Base-by-base conservation (phyloP, 2,113 vertebrate species). In the Xenopus tropicalis region DNA sequence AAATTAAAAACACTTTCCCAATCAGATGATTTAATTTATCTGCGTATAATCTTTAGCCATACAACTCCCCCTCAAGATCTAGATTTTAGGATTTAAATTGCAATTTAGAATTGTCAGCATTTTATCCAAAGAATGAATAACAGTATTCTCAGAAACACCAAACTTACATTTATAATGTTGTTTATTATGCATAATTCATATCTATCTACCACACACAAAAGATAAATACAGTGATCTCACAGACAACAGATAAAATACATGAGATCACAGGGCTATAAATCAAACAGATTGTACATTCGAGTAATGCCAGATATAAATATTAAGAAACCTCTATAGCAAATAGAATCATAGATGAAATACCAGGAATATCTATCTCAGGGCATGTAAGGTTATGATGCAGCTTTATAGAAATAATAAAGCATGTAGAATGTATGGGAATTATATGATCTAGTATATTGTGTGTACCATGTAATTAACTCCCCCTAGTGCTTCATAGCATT, bases 381-480 rank as follows among this genome's bases (percentile, higher is more conserved):
- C 10, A 57, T 11, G 19, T 57, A 20, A 21, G 16, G 54, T 57
- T 57, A 57, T 20, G 19, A 57, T 57, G 54, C 54, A 57, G 54
- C 54, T 57, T 17, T 10, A 20, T 3, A 57, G 8, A 17, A 17
- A 57, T 20, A 19, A 57, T 57, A 57, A 57, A 57, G 11, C 9
- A 57, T 57, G 54, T 17, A n/a, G 10, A 57, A 37, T 1, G 29
- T 37, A 9, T 37, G 29, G 29, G 6, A 37, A 6, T 37, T 4
- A 37, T 37, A 37, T 37, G 29, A 37, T 37, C 2, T 37, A 37
- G 29, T 37, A 37, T 37, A 37, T 37, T 23, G 22, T 59, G 22
- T 59, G 57, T 24, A 23, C 9, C 57, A 24, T 59, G 57, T 59
- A 59, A 59, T 59, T 59, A 23, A 59, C 57, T 59, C 57, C 57